Conservation (phyloP, 1,140 invertebrate species). For the Drosophila carrolli region DNA sequence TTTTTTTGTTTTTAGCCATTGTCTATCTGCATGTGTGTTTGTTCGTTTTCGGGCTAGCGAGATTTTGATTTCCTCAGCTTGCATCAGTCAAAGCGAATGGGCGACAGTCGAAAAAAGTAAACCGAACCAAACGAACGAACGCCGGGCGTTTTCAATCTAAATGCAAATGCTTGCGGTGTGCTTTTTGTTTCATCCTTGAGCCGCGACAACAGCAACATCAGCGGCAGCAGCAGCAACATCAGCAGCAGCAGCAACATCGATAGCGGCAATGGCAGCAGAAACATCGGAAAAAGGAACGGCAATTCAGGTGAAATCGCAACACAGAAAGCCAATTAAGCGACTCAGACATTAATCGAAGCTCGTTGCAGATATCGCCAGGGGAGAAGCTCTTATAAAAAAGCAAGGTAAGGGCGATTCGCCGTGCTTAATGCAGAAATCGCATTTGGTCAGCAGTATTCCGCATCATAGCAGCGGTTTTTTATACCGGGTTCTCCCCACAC, state of each 20-base stretch:
- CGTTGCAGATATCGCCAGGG: constrained; percentile 39
- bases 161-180: constrained; percentile 75
- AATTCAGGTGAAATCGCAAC: constrained; percentile 73
- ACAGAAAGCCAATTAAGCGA: constrained; percentile 79
- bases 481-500: constrained; percentile 1
- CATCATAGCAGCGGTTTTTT: constrained; percentile 33
- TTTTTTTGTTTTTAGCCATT: constrained; percentile 19
- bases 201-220: constrained; percentile 26
- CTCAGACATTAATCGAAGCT: constrained; percentile 69
- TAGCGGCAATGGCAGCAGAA: not conserved
- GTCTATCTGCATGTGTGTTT: constrained; percentile 31
- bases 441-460: constrained; percentile 22
- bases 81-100: constrained; percentile 59
- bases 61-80: constrained; percentile 73
- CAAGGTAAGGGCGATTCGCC: constrained; percentile 33
- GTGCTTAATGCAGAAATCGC: constrained; percentile 50
- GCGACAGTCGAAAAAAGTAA: constrained; percentile 25
- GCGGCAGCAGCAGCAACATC: not conserved
- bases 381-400: constrained; percentile 10
- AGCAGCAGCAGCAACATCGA: constrained; percentile 4
- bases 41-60: constrained; percentile 31
- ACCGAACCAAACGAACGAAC: constrained; percentile 19
- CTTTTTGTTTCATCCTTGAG: constrained; percentile 61
- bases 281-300: constrained; percentile 1
- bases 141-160: constrained; percentile 76